Base-by-base conservation (phyloP, 2,888 invertebrate genomes). In the Dynastes maya region DNA sequence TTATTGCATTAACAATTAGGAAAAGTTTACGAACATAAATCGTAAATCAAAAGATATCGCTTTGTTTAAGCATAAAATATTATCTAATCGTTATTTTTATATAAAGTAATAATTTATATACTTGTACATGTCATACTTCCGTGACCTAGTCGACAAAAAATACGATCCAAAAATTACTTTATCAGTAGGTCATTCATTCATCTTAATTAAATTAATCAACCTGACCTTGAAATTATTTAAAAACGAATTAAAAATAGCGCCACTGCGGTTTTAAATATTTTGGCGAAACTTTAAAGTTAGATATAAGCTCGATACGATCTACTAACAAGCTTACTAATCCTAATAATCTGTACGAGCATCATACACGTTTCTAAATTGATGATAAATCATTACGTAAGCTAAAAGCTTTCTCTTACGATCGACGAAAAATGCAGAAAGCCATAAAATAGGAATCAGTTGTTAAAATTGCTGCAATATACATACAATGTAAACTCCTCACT, bases 201-300 rank as follows among this genome's bases (percentile, higher is more conserved):
- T 49, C 45, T 27, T 49, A 67, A 67, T 67, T 45, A 67, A 67
- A 67, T 67, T 67, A 67, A 67, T 49, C 67, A 49, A 49, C 45
- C 16, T 45, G 11, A 49, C 67, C 67, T 49, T 67, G 67, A 49
- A 49, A 4, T 16, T 13, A 49, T 45, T 67, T 49, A 67, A 67
- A 63, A 13, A 63, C 29, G 27, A 63, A 63, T 29, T 63, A 63
- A 63, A 63, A 63, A 63, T 63, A 63, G 29, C 63, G 32, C 63
- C 29, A n/a, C n/a, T 4, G 13, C 29, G 13, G 32, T 32, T 63
- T 29, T 22, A 22, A 29, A 3, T 63, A 32, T 63, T 29, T 63
- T 32, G 3, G 11, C 63, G 29, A 29, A 32, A 11, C 63, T 2
- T 58, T 22, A 58, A 27, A 22, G 6, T 27, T 58, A 8, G 3